These are phyloP conservation scores for Neotragus pygmaeus DNA, from an alignment of 2,113 vertebrate species.

Conservation along the genomic window DNA sequence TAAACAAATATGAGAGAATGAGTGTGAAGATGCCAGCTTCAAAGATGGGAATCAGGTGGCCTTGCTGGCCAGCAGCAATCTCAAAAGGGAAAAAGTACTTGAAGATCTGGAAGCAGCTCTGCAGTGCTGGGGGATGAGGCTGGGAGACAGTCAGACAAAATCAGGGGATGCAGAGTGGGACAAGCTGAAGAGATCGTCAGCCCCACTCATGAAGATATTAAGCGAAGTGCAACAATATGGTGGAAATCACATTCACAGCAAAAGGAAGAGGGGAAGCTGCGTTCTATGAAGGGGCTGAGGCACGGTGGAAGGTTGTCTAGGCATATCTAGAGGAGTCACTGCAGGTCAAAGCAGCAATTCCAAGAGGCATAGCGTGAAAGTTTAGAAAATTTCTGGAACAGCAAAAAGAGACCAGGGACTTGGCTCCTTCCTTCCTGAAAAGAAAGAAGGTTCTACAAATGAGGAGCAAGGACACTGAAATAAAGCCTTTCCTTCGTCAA, in stretches of 20 bases:
- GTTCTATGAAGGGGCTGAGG: not conserved
- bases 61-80: not conserved
- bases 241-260: not conserved
- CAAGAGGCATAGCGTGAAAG: not conserved
- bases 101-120: constrained; percentile 3
- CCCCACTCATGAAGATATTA: not conserved
- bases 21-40: not conserved
- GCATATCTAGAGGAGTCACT: not conserved
- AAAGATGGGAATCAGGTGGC: not conserved
- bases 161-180: not conserved
- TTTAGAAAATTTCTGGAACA: not conserved
- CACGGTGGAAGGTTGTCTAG: not conserved
- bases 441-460: not conserved
- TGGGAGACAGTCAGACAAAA: not conserved
- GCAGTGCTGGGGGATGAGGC: not conserved
- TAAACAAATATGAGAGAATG: not conserved
- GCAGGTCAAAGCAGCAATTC: constrained; percentile 9
- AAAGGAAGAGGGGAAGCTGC: not conserved
- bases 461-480: not conserved
- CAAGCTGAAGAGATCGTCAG: not conserved
- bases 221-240: not conserved
- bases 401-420: not conserved
- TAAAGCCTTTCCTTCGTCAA: not conserved
- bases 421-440: not conserved
- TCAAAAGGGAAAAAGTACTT: not conserved